Evolutionary conservation across 2,888 invertebrate species (phyloP), one percentile per base, ranked within the genome.

Genomic region (Stenchaetothrips biformis): DNA sequence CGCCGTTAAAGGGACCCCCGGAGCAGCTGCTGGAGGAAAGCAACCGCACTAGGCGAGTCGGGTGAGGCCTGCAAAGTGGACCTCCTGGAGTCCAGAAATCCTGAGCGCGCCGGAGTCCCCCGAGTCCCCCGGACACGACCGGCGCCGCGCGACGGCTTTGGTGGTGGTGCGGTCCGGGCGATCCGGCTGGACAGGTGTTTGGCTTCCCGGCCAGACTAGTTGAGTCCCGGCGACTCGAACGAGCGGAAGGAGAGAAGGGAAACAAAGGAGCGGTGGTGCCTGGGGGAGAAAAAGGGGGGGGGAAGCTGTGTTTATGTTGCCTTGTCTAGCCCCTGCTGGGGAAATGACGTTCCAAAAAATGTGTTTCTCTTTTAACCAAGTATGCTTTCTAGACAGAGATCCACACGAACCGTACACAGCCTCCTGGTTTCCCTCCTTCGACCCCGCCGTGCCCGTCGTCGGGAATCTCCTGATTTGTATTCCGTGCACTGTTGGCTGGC

Each of bases 401-500:
- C 37, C 37, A 4, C 37, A 37, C 37, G 1, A 4, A 37, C 37
- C 37, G 67, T 0, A 21, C 25, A 25, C 21, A 74, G 21, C 21
- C 67, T 25, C 67, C 67, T 37, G 37, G 1, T 37, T 37, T 2
- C 67, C 25, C 67, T 18, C 59, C 13, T 37, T 37, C 37, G 37
- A 37, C 18, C 59, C 62, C 62, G n/a, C 25, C 9, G 25, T 37
- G 37, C 25, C 67, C 67, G 25, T 25, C 25, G 37, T 37, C 67
- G 25, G 67, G 25, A 74, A 74, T 21, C 21, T 74, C 25, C 67
- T 74, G 67, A 74, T 74, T 74, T 74, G 67, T 74, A 74, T 74
- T 74, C 67, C 25, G 67, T 21, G 67, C 67, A 74, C 67, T 59
- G 18, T 18, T 6, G 18, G 18, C 18, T 59, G 59, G 59, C 59